These are phyloP conservation scores for Ornithorhynchus anatinus DNA, from an alignment of 2,113 vertebrate genomes.

Conservation along the genomic window DNA sequence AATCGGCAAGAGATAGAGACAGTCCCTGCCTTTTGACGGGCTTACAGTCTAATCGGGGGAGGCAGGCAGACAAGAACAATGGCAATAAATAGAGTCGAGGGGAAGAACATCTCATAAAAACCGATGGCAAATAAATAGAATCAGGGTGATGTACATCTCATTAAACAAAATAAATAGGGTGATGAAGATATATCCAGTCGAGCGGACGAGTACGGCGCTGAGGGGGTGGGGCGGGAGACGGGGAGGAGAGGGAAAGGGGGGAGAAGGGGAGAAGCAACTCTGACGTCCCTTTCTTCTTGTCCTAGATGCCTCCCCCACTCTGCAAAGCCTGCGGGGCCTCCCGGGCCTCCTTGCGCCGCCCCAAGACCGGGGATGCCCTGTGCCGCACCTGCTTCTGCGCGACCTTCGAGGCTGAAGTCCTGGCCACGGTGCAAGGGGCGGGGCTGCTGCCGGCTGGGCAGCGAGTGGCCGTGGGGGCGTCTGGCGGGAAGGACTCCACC, in stretches of 20 bases:
- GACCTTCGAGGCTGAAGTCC: conserved; percentile 86
- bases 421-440: conserved; percentile 75
- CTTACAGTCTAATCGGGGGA: too few species aligned
- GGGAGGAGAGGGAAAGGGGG: not conserved
- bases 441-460: conserved; percentile 77
- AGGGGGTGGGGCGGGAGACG: too few species aligned
- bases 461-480: conserved; percentile 82
- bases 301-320: conserved; percentile 75
- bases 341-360: conserved; percentile 64
- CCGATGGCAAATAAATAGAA: too few species aligned
- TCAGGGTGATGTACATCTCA: too few species aligned
- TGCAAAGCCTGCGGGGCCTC: conserved; percentile 66
- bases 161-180: too few species aligned
- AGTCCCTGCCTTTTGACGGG: too few species aligned
- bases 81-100: too few species aligned
- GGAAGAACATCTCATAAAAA: too few species aligned
- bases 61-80: too few species aligned
- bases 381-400: conserved; percentile 84
- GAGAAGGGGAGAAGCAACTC: not conserved
- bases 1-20: too few species aligned
- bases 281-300: not conserved
- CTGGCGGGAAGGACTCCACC: conserved; percentile 88
- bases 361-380: conserved; percentile 75
- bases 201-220: too few species aligned
- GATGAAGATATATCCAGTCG: too few species aligned